Conservation (phyloP, 2,797 vertebrate genomes). For the Sphenodon punctatus region DNA sequence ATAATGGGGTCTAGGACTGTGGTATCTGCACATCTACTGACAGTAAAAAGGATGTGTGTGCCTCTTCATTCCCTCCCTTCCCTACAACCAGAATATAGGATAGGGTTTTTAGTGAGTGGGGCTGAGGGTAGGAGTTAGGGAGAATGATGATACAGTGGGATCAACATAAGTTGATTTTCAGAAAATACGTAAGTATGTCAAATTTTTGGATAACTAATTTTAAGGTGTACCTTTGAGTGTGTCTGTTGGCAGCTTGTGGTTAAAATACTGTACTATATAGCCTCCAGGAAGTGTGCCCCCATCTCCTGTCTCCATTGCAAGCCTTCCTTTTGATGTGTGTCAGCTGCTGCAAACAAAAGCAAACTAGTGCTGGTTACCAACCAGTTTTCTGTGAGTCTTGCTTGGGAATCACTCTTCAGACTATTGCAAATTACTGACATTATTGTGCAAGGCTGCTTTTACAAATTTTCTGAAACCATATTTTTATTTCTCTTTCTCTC, state of each 20-base stretch:
- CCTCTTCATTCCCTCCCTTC: neutral
- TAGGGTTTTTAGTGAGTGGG: accelerated
- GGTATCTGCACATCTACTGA: too few species aligned
- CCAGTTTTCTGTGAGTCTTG: neutral
- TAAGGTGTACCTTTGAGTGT: too few species aligned
- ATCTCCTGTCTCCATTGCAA: neutral
- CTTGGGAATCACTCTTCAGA: accelerated
- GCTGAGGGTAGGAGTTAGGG: neutral
- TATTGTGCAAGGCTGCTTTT: neutral
- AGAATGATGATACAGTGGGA: neutral
- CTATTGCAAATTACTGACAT: neutral
- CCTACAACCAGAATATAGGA: accelerated
- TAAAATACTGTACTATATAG: too few species aligned
- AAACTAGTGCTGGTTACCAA: too few species aligned
- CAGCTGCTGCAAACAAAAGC: neutral
- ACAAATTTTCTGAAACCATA: neutral
- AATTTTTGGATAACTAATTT: too few species aligned
- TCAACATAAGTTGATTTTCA: too few species aligned
- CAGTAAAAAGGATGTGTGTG: too few species aligned
- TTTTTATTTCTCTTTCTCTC: conserved; percentile 9
- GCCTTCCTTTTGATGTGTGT: neutral
- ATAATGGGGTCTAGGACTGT: too few species aligned
- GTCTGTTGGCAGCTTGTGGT: too few species aligned
- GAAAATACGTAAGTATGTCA: too few species aligned
- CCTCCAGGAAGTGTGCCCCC: too few species aligned